Evolutionary conservation across 2,113 vertebrate species (phyloP).

Genomic region (Helogale parvula): DNA sequence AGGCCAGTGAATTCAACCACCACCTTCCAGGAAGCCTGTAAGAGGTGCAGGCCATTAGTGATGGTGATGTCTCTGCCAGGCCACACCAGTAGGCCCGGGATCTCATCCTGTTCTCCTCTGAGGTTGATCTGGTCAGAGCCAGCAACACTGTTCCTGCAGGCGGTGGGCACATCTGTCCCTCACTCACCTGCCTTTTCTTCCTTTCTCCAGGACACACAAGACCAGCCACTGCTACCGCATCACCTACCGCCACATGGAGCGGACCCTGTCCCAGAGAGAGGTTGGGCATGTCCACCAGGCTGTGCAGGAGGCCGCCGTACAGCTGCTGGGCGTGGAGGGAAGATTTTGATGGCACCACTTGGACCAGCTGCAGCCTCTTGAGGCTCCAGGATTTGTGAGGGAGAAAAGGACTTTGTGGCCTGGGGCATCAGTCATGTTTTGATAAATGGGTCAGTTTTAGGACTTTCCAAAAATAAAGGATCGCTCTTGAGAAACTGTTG

Average conservation of each 20-base stretch:
- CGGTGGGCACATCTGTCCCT: fast-evolving
- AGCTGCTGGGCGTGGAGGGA: conserved; percentile 91
- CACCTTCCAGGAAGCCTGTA: fast-evolving
- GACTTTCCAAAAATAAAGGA: conserved; percentile 81
- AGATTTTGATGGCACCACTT: conserved; percentile 84
- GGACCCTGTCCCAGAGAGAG: conserved; percentile 92
- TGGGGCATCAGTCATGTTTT: fast-evolving
- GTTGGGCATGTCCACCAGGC: conserved; percentile 88
- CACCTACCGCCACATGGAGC: conserved; percentile 94
- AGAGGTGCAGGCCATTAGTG: not conserved
- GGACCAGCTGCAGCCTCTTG: fast-evolving
- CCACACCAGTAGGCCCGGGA: fast-evolving
- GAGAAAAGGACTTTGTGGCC: not conserved
- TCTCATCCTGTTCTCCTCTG: fast-evolving
- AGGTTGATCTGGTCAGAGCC: fast-evolving
- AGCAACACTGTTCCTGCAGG: no score
- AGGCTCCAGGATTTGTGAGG: not conserved
- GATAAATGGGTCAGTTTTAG: conserved; percentile 47
- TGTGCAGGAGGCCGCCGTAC: conserved; percentile 86
- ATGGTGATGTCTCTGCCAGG: fast-evolving
- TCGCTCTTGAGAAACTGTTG: conserved; percentile 72
- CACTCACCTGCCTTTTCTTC: not conserved
- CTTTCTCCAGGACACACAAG: conserved; percentile 88
- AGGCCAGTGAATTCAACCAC: no score
- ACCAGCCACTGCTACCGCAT: conserved; percentile 95